Conservation (phyloP, 2,113 vertebrate genomes). For the Vulpes ferrilata region DNA sequence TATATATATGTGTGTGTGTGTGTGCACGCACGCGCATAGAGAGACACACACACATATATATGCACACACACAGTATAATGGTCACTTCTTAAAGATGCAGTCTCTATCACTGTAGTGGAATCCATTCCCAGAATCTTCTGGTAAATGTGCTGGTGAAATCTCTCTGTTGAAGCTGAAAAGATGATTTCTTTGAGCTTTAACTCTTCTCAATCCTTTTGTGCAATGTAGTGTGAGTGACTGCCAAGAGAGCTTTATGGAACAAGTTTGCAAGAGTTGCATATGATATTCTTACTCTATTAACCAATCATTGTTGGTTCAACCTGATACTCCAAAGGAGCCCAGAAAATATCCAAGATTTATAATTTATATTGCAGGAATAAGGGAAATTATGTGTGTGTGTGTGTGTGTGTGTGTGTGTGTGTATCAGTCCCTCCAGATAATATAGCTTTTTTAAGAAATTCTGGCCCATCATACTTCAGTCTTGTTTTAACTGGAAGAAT, state of each 20-base stretch:
- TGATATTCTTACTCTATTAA: conserved; percentile 73
- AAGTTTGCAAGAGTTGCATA: conserved; percentile 67
- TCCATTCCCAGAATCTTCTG: conserved; percentile 73
- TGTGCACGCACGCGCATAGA: rapidly evolving
- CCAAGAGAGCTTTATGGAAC: conserved; percentile 78
- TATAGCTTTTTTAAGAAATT: conserved; percentile 90
- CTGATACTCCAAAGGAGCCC: conserved; percentile 77
- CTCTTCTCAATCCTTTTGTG: conserved; percentile 78
- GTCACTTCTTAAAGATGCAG: conserved; percentile 86
- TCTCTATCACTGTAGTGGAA: conserved; percentile 81
- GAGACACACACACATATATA: conserved; percentile 82
- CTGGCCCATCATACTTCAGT: conserved; percentile 89
- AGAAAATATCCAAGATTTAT: conserved; percentile 85
- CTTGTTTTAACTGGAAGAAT: conserved; percentile 91
- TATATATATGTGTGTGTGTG: conserved; percentile 74
- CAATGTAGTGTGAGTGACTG: conserved; percentile 87
- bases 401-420: conserved; percentile 82
- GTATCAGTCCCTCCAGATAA: conserved; percentile 88
- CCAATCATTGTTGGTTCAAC: conserved; percentile 77
- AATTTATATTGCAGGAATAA: conserved; percentile 88
- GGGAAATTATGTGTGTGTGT: not conserved
- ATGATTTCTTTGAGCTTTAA: conserved; percentile 75
- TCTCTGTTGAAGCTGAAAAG: conserved; percentile 71
- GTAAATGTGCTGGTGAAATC: conserved; percentile 85
- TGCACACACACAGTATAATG: conserved; percentile 85